These are phyloP conservation scores for Campaea margaritaria DNA, from an alignment of 2,888 invertebrate genomes.

Conservation along the genomic window DNA sequence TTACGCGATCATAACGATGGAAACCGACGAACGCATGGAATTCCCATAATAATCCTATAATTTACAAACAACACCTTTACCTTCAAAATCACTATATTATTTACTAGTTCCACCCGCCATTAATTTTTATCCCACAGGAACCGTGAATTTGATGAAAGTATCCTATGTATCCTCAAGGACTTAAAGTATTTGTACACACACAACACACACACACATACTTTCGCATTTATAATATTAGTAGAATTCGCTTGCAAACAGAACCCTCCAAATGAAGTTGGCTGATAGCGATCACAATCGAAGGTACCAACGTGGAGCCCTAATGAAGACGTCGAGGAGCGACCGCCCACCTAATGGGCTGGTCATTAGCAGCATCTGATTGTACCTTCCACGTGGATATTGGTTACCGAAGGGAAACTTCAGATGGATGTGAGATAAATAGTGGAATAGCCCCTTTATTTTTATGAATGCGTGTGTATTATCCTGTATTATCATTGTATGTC, in stretches of 20 bases:
- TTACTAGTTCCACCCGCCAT: too few relatives aligned
- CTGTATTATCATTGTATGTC: too few relatives aligned
- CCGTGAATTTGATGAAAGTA: too few relatives aligned
- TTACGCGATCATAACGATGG: neutral
- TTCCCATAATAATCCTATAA: neutral
- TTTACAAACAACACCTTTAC: neutral
- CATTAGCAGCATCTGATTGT: conserved; percentile 47
- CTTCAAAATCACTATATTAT: neutral
- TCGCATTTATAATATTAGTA: too few relatives aligned
- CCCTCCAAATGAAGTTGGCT: conserved; percentile 4
- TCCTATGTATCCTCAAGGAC: too few relatives aligned
- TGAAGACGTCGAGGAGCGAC: conserved; percentile 47
- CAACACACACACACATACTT: too few relatives aligned
- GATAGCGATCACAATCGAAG: conserved; percentile 27
- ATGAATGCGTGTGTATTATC: too few relatives aligned
- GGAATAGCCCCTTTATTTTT: too few relatives aligned
- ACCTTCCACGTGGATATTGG: conserved; percentile 26
- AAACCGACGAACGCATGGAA: neutral
- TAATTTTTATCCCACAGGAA: too few relatives aligned
- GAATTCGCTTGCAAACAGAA: neutral
- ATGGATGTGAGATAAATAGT: too few relatives aligned
- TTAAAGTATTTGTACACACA: too few relatives aligned
- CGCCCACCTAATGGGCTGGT: conserved; percentile 50
- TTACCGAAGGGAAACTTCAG: neutral
- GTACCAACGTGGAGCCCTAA: conserved; percentile 41